Base-by-base conservation (phyloP, 2,113 vertebrate species). In the Monopterus albus region DNA sequence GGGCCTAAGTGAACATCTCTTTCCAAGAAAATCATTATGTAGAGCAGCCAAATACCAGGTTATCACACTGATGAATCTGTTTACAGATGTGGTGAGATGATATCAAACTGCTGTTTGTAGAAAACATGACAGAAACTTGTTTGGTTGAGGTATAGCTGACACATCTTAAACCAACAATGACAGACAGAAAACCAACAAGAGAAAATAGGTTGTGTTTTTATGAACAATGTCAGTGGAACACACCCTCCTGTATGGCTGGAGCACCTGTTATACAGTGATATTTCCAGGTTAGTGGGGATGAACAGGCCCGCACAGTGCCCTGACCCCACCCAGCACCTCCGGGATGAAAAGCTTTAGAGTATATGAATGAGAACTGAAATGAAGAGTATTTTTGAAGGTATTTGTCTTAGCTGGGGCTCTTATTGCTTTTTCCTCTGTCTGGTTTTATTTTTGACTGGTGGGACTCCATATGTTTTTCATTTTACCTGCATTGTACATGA, bases 11-110 rank as follows among this genome's bases (percentile, higher is more conserved):
- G 25, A 65, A 40, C 42, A 20, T 56, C 38, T 56, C 55, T 43
- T 3, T 33, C 17, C 59, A 43, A 71, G 13, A 29, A 4, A 20
- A 40, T 5, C 26, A 2, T 71, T 51, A 38, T 14, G 53, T 45
- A 39, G 53, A 11, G 17, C 45, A 71, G 52, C 71, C 15, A 65
- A 52, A 65, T 52, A 52, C 6, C 39, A 21, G 31, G 20, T 12
- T 51, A 56, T 57, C 29, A 57, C 50, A 31, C n/a, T 5, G 43
- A 70, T 51, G 57, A 28, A 38, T 57, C 42, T 6, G 35, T 60
- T 42, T 7, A 40, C 49, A n/a, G 43, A 31, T 9, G 29, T 11
- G 26, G 5, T 20, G 53, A 53, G 39, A 53, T 1, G 0, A 53
- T 0, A 60, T 53, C 13, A 12, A 72, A 14, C 1, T 35, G 51